Conservation (phyloP, 2,888 invertebrate genomes). For the Xestia rhomboidea region DNA sequence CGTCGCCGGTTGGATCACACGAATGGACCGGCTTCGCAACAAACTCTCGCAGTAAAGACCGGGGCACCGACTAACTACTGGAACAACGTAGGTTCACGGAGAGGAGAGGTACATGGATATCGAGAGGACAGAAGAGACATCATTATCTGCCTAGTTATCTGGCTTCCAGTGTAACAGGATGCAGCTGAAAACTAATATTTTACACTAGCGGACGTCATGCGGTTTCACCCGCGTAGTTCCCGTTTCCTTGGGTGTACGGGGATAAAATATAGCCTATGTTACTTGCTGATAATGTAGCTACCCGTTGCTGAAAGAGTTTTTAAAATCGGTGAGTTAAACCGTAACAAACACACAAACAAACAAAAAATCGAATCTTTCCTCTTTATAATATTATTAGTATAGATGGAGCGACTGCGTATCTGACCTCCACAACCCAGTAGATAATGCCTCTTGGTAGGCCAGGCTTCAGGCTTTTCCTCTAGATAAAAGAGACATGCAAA, state of each 20-base stretch:
- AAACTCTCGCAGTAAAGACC: conserved; percentile 64
- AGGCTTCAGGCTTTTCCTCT: neutral
- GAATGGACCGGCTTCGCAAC: conserved; percentile 51
- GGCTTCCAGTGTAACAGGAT: neutral
- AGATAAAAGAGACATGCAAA: neutral
- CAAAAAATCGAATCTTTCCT: too few species aligned
- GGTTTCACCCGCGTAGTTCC: too few species aligned
- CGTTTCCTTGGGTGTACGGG: too few species aligned
- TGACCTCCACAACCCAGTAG: neutral
- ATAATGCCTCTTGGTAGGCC: neutral
- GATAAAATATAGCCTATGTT: too few species aligned
- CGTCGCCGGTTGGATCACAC: conserved; percentile 47
- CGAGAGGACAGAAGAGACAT: conserved; percentile 9
- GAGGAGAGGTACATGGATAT: conserved; percentile 29
- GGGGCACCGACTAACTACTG: conserved; percentile 61
- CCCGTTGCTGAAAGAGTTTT: too few species aligned
- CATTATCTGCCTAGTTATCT: neutral
- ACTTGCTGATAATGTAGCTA: too few species aligned
- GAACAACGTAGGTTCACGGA: conserved; percentile 56
- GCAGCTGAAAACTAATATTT: neutral
- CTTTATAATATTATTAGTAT: too few species aligned
- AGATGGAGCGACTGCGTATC: neutral
- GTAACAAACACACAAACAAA: too few species aligned
- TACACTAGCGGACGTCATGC: too few species aligned
- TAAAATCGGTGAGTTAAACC: too few species aligned